These are phyloP conservation scores for Trichogramma pretiosum DNA, from an alignment of 1,140 invertebrate species.

Conservation along the genomic window DNA sequence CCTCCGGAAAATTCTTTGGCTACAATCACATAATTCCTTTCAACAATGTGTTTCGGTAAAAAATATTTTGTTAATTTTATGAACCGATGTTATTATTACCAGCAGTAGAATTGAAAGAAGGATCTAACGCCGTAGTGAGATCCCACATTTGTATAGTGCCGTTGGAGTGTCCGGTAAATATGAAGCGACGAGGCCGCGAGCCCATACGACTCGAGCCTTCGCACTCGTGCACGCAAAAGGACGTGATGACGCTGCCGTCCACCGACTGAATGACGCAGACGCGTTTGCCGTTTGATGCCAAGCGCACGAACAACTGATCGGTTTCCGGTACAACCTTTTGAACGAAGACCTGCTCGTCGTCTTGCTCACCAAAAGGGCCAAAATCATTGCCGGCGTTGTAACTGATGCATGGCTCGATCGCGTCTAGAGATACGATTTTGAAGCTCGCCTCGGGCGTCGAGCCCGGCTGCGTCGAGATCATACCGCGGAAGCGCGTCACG, in stretches of 20 bases:
- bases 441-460: conserved; percentile 94
- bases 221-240: conserved; percentile 95
- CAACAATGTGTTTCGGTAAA: neutral
- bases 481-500: conserved; percentile 87
- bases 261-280: conserved; percentile 93
- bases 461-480: conserved; percentile 97
- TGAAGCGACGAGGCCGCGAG: conserved; percentile 78
- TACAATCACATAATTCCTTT: conserved; percentile 10
- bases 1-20: conserved; percentile 59
- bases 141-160: conserved; percentile 98
- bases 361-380: conserved; percentile 93
- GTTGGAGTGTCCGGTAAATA: conserved; percentile 91
- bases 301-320: conserved; percentile 84
- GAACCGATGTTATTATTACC: conserved; percentile 44
- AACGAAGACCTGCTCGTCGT: conserved; percentile 95
- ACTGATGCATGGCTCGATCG: conserved; percentile 66
- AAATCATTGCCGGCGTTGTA: conserved; percentile 74
- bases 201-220: conserved; percentile 89
- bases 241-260: conserved; percentile 87
- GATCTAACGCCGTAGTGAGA: conserved; percentile 87
- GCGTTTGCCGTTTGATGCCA: conserved; percentile 91
- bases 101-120: conserved; percentile 58
- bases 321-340: conserved; percentile 96
- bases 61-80: too few relatives aligned
- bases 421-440: conserved; percentile 87